These are phyloP conservation scores for Haemorhous mexicanus DNA, from an alignment of 2,113 vertebrate species.

Conservation along the genomic window DNA sequence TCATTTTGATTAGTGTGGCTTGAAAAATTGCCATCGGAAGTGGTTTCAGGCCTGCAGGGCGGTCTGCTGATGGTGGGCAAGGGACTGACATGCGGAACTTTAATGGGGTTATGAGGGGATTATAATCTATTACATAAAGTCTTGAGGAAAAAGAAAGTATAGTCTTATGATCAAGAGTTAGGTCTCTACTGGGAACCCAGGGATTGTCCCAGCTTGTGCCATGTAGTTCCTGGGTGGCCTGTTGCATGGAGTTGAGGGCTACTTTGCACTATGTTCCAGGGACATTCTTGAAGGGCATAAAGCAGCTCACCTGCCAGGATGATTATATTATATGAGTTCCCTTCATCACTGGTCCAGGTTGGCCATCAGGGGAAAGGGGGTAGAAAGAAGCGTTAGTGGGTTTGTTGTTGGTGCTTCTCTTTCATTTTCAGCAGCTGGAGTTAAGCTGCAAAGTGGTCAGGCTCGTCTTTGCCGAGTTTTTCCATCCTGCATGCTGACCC, in stretches of 20 bases:
- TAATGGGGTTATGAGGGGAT: conserved; percentile 2
- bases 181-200: background rate
- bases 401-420: background rate
- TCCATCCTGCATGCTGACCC: background rate
- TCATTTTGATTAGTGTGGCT: conserved; percentile 53
- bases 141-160: background rate
- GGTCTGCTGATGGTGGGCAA: background rate
- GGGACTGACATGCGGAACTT: conserved; percentile 1
- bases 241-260: background rate
- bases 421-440: background rate
- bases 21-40: conserved; percentile 65
- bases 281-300: background rate
- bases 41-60: conserved; percentile 10
- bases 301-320: background rate
- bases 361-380: background rate
- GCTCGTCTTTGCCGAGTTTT: background rate
- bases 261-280: background rate
- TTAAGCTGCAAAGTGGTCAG: background rate
- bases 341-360: background rate
- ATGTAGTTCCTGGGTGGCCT: background rate
- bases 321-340: background rate
- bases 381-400: background rate
- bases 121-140: background rate
- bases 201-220: background rate
- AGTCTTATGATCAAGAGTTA: background rate